Evolutionary conservation across 1,140 invertebrate species (phyloP), one percentile per base, ranked within the genome.

Genomic region (Propsilocerus akamusi): DNA sequence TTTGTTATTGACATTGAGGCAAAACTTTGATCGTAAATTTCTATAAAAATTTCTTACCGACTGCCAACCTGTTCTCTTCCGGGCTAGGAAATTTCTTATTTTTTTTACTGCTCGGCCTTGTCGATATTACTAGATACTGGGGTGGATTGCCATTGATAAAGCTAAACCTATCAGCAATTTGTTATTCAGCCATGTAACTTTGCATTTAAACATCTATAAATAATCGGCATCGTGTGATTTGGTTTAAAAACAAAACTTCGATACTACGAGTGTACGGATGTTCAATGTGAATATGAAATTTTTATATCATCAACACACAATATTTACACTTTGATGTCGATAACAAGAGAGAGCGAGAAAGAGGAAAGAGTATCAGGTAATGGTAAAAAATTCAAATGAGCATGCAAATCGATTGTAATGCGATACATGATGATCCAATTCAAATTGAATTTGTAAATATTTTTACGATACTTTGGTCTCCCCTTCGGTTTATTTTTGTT

Each of bases 1-100:
- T n/a, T n/a, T n/a, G n/a, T n/a, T n/a, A 41, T 41, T 41, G 34
- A 41, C 34, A 41, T 41, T 41, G 14, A 41, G 22, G 14, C 14
- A 41, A 41, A 41, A 41, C 14, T 41, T 41, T 41, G 34, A 41
- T 41, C 34, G 34, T 41, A 41, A 41, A 41, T 41, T 41, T 41
- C 22, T 41, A 5, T n/a, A n/a, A n/a, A n/a, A n/a, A n/a, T n/a
- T n/a, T n/a, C n/a, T n/a, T n/a, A n/a, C n/a, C n/a, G n/a, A n/a
- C n/a, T n/a, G n/a, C n/a, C n/a, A n/a, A n/a, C n/a, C n/a, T n/a
- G n/a, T n/a, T n/a, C n/a, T n/a, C n/a, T n/a, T n/a, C n/a, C n/a
- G n/a, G n/a, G n/a, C n/a, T n/a, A n/a, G n/a, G n/a, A n/a, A n/a
- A n/a, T n/a, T n/a, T n/a, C n/a, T n/a, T n/a, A n/a, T n/a, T n/a